Base-by-base conservation (phyloP, 2,888 invertebrate genomes). In the Merodon equestris region DNA sequence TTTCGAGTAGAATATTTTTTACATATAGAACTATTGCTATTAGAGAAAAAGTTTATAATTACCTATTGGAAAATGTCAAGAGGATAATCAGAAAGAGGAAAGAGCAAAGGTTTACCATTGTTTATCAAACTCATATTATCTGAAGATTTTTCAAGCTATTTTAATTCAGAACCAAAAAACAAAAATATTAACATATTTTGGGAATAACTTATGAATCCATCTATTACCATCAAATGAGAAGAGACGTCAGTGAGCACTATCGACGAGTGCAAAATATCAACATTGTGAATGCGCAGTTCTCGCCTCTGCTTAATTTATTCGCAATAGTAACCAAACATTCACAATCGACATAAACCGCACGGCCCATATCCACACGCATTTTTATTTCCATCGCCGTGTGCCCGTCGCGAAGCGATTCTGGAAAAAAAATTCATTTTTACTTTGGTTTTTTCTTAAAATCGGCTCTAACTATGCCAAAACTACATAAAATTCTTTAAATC, bases 311-410 rank as follows among this genome's bases (percentile, higher is more conserved):
- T 51, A 72, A 77, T 57, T 67, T 61, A 67, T 77, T 70, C 48
- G 61, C 48, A 70, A 61, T 61, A 34, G 61, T 34, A 60, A 18
- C 54, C n/a, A 14, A 70, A 9, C 42, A 61, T 70, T 77, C 77
- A 77, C 77, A 77, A 72, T 77, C 53, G 61, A 63, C 67, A 19
- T 12, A 77, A 45, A 72, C 61, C 72, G 61, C 77, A 77, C 72
- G 61, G 42, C 42, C 9, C 12, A 66, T 38, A 53, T 67, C 45
- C 61, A 76, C 76, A 77, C 77, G 66, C 57, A 73, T 72, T 73
- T 79, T 79, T 74, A 67, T 57, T 68, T 56, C 73, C 42, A 67
- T 63, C 45, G 68, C 77, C 60, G 79, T 79, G 79, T 79, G 74
- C 56, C 68, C 79, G 74, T 64, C 79, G 79, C 68, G 68, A 79